Evolutionary conservation across 1,140 invertebrate genomes (phyloP).

Genomic region (Gerris buenoi): DNA sequence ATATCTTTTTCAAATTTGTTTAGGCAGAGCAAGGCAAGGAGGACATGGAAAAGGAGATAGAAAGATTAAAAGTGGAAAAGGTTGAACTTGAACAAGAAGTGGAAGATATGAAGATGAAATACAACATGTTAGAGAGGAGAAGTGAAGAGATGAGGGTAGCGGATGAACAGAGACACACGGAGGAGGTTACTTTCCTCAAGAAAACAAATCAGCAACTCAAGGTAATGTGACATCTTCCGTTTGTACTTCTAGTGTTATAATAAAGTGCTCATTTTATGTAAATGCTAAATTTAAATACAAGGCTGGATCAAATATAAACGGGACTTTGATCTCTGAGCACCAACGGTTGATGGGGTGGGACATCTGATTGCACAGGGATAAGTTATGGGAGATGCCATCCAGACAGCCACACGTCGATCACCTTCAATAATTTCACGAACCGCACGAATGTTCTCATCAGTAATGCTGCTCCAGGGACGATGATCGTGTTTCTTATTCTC

Average conservation of each 20-base stretch:
- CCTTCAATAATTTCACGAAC: no score
- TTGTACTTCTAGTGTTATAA: background rate
- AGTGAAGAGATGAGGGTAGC: constrained; percentile 68
- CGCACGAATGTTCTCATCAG: no score
- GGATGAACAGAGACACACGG: constrained; percentile 78
- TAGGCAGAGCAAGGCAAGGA: constrained; percentile 50
- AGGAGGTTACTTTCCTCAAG: constrained; percentile 80
- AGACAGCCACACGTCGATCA: no score
- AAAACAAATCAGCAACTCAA: constrained; percentile 88
- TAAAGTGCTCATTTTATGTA: background rate
- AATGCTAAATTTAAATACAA: background rate
- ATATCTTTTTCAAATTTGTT: background rate
- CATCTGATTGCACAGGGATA: background rate
- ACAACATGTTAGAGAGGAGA: constrained; percentile 43
- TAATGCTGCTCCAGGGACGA: no score
- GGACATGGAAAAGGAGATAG: constrained; percentile 45
- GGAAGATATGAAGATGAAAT: constrained; percentile 41
- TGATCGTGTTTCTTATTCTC: no score
- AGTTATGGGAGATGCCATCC: no score
- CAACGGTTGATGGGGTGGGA: no score
- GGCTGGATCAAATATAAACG: no score
- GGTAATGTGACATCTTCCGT: constrained; percentile 31
- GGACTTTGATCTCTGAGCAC: no score
- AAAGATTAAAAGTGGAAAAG: constrained; percentile 50
- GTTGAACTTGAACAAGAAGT: constrained; percentile 59